Evolutionary conservation across 2,797 vertebrate species (phyloP), one percentile per base, ranked within the genome.

Genomic region (Sebastes matsubarae): DNA sequence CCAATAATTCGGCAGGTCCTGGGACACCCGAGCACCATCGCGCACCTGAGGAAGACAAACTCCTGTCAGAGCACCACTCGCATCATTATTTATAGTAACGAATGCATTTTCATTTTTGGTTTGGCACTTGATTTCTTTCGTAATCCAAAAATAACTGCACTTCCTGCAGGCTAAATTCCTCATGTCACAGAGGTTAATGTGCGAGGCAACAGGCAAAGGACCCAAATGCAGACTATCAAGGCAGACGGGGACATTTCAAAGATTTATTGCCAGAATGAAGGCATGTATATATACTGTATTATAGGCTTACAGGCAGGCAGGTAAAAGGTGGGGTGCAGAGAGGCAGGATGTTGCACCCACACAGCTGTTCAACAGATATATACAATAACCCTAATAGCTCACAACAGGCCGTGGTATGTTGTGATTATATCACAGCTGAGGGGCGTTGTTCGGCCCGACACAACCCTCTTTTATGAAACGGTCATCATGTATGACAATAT

Each of bases 21-120:
- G 89, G 16, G 73, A 68, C 50, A 91, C 77, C 2, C 8, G 22
- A 4, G 77, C 54, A 6, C 95, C 94, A 1, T 73, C 42, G 1
- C 3, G 50, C 16, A 95, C 93, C 92, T 94, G 71, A 59, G 14
- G 60, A 10, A 22, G 14, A 72, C 11, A 80, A 52, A 75, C 4
- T 20, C 6, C 7, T 60, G 52, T 71, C 32, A 29, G 42, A 52
- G 6, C 32, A 30, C 16, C 12, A 55, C 14, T 46, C 11, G 14
- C 38, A 42, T 42, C 13, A 42, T 42, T 42, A 42, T 42, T 42
- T 42, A 42, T 42, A 14, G 38, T 14, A 42, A 42, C 2, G 3
- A 46, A 46, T 36, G 52, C 36, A 50, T 29, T 57, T 55, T 25
- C 7, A 68, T 54, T 70, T 66, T 14, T 42, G 38, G 14, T 42